Evolutionary conservation across 2,888 invertebrate species (phyloP), one percentile per base, ranked within the genome.

Genomic region (Apodemia zela): DNA sequence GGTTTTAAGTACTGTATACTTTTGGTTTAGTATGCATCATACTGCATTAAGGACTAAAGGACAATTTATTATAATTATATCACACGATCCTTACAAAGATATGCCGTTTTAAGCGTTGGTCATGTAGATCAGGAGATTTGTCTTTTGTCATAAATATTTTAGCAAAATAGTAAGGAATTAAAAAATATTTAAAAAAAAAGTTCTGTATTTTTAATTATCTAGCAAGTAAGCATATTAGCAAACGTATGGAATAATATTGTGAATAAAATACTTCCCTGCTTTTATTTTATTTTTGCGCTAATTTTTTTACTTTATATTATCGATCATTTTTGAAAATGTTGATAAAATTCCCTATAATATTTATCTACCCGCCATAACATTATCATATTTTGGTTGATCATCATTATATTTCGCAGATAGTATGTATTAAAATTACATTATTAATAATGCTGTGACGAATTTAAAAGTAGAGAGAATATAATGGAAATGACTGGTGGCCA

Each of bases 31-130:
- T 73, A 71, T 71, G 76, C 80, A 76, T 76, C 76, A 73, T 80
- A 78, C 73, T 79, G 73, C 69, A 69, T 73, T 74, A 75, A 79
- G 86, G 84, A 75, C 78, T 79, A 82, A 86, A 85, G 85, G 87
- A 84, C 83, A 80, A 73, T 79, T 82, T 77, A 80, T 84, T 85
- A 88, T 79, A 87, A 82, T 87, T 87, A 89, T 89, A 91, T 90
- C 90, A 90, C 90, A 91, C 89, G 84, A 83, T 85, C 84, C 90
- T 90, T 90, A 86, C 69, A 85, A 81, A 87, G 89, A 90, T 90
- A 90, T 90, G 90, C 89, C 84, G 85, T 83, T 81, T 75, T 78
- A 89, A 91, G 90, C 89, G 85, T 90, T 90, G 90, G 90, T 91
- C 90, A 80, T 77, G 76, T 84, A 79, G 75, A 82, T 83, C 82